These are phyloP conservation scores for Darevskia nairensis DNA, from an alignment of 2,797 vertebrate genomes.

Conservation along the genomic window DNA sequence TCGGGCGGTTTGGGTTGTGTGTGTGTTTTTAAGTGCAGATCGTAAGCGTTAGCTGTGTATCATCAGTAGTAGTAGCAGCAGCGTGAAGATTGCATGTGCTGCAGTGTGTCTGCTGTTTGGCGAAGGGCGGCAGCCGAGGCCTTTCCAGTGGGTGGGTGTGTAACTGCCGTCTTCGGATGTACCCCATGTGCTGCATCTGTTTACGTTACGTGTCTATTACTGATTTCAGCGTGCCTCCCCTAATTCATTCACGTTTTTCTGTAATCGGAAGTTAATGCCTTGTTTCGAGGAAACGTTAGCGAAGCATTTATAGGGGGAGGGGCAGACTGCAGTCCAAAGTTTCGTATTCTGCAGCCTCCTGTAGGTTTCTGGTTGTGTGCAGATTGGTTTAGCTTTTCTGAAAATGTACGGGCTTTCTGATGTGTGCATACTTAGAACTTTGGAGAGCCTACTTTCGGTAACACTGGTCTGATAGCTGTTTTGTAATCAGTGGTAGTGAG, in stretches of 20 bases:
- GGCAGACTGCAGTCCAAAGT: constrained; percentile 8
- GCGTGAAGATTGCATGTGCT: constrained; percentile 14
- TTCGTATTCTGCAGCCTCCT: background rate
- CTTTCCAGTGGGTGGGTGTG: constrained; percentile 36
- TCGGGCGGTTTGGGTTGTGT: too few relatives aligned
- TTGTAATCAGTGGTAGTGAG: background rate
- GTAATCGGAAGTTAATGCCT: background rate
- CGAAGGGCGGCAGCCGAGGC: constrained; percentile 47
- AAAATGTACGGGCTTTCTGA: background rate
- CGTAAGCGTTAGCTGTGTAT: background rate
- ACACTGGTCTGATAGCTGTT: background rate
- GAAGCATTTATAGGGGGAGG: background rate
- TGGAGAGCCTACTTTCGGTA: background rate
- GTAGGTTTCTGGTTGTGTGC: background rate
- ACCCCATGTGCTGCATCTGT: constrained; percentile 1
- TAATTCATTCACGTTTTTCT: background rate
- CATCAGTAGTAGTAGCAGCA: background rate
- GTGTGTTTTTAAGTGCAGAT: background rate
- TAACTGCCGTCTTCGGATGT: background rate
- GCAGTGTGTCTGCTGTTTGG: constrained; percentile 13
- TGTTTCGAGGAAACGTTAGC: background rate
- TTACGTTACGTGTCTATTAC: background rate
- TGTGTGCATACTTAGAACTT: background rate
- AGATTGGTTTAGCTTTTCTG: background rate
- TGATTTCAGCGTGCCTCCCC: background rate